Evolutionary conservation across 2,888 invertebrate genomes (phyloP).

Genomic region (Acanthococcus lagerstroemiae): DNA sequence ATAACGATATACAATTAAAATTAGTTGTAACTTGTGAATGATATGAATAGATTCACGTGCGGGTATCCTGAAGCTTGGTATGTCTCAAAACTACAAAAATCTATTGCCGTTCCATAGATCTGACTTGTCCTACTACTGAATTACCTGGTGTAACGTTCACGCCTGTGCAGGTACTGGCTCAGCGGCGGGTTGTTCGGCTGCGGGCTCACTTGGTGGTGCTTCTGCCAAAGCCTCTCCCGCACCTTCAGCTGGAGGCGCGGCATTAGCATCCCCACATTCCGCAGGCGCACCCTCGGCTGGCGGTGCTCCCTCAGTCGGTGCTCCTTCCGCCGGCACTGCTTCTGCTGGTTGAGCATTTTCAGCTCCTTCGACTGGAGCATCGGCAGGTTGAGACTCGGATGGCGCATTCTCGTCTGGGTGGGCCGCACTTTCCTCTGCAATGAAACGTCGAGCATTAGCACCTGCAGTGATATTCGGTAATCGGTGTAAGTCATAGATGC

Average conservation of each 20-base stretch:
- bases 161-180: not conserved
- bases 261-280: too few species aligned
- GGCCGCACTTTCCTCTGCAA: not conserved
- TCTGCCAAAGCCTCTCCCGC: not conserved
- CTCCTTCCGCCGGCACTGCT: constrained; percentile 10
- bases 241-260: constrained; percentile 31
- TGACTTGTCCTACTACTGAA: too few species aligned
- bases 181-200: not conserved
- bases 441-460: not conserved
- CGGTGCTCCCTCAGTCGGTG: constrained; percentile 37
- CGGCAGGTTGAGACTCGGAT: constrained; percentile 16
- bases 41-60: too few species aligned
- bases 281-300: constrained; percentile 31
- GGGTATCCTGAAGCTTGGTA: too few species aligned
- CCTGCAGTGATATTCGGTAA: not conserved
- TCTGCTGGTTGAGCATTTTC: constrained; percentile 27
- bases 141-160: too few species aligned
- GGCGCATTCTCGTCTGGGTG: not conserved
- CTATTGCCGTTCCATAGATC: too few species aligned
- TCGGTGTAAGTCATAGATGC: not conserved
- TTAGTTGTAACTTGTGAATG: too few species aligned
- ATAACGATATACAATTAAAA: too few species aligned
- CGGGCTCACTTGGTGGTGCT: not conserved
- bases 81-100: too few species aligned
- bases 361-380: not conserved